phyloP scores from a whole-genome alignment of 1,140 invertebrate species.

The Diachasmimorpha longicaudata region DNA sequence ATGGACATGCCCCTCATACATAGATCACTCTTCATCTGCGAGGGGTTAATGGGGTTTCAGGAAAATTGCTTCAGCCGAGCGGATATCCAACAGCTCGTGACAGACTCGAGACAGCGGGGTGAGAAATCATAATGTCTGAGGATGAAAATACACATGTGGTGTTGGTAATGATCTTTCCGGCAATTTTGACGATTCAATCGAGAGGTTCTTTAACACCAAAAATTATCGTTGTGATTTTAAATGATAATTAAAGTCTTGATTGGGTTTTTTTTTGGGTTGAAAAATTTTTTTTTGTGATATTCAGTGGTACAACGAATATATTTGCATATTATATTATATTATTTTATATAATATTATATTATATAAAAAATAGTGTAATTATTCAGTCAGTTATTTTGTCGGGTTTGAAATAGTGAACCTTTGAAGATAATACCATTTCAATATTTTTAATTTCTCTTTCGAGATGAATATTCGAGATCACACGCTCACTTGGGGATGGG shows the following conservation, averaged over 20 bases:
- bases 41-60: constrained; percentile 22
- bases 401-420: too few relatives aligned
- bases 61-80: constrained; percentile 9
- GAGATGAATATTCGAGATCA: neutral
- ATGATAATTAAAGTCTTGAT: too few relatives aligned
- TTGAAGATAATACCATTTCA: too few relatives aligned
- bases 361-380: too few relatives aligned
- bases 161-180: neutral
- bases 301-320: too few relatives aligned
- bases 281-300: too few relatives aligned
- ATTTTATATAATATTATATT: too few relatives aligned
- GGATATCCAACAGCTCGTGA: neutral
- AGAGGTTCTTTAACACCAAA: neutral
- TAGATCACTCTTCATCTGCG: constrained; percentile 5
- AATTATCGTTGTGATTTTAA: too few relatives aligned
- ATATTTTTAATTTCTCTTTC: neutral
- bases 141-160: neutral
- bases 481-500: neutral
- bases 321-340: too few relatives aligned
- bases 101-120: neutral
- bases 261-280: too few relatives aligned
- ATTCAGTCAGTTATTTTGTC: too few relatives aligned
- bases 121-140: neutral
- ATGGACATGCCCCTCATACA: too few relatives aligned
- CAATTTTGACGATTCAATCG: neutral